Conservation (phyloP, 2,113 vertebrate genomes). For the Chlorodrepanis virens region DNA sequence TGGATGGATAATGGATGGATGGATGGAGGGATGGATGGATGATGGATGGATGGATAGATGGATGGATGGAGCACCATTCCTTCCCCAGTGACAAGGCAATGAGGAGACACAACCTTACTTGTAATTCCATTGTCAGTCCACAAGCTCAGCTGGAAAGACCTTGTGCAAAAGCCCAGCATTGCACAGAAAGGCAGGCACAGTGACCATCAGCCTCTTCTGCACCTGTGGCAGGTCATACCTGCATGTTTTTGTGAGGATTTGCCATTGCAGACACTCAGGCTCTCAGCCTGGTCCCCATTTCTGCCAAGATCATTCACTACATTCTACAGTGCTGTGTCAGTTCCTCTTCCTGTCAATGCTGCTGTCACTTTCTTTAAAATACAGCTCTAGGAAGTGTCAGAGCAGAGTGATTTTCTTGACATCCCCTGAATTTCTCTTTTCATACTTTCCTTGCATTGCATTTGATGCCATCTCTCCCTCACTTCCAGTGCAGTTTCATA, state of each 20-base stretch:
- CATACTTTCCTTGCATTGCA: background rate
- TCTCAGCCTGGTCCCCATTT: background rate
- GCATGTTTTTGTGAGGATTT: background rate
- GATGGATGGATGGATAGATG: too few relatives aligned
- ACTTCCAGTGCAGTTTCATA: background rate
- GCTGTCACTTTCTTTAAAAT: constrained; percentile 4
- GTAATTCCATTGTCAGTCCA: background rate
- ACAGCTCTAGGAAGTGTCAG: background rate
- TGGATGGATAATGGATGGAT: too few relatives aligned
- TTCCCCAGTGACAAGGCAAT: background rate
- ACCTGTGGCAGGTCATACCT: background rate
- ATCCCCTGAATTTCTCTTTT: background rate
- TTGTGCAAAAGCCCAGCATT: background rate
- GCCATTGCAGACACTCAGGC: background rate
- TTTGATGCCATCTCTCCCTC: background rate
- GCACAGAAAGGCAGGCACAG: background rate
- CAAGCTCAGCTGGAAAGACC: background rate
- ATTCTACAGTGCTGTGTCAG: background rate
- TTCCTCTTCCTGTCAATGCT: background rate
- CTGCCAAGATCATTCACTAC: background rate
- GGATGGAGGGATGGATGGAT: too few relatives aligned
- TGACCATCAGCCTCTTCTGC: background rate
- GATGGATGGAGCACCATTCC: constrained; percentile 14
- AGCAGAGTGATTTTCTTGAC: background rate
- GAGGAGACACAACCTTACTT: background rate